These are phyloP conservation scores for Venustaconcha ellipsiformis DNA, from an alignment of 1,140 invertebrate species.

Conservation along the genomic window DNA sequence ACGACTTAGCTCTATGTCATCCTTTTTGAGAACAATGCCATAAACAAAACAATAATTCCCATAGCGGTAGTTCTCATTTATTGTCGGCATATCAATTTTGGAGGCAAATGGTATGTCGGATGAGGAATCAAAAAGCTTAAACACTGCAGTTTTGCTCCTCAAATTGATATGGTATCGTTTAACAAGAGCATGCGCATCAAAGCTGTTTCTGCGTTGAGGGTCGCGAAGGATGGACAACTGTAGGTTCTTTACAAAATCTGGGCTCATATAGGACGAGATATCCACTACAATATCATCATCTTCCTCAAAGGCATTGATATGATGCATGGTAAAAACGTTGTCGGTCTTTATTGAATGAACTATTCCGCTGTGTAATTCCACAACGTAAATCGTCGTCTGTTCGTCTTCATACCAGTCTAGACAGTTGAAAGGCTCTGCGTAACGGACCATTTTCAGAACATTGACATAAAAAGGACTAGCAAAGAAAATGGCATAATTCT, in stretches of 20 bases:
- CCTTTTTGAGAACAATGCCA: constrained; percentile 55
- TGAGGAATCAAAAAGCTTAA: constrained; percentile 22
- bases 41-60: constrained; percentile 58
- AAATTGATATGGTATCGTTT: constrained; percentile 51
- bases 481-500: constrained; percentile 54
- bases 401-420: constrained; percentile 48
- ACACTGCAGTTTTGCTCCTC: constrained; percentile 9
- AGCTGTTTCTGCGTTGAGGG: constrained; percentile 33
- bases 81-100: constrained; percentile 58
- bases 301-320: constrained; percentile 61
- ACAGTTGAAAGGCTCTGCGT: constrained; percentile 44
- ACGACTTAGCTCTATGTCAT: constrained; percentile 42
- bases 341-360: constrained; percentile 40
- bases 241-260: constrained; percentile 43
- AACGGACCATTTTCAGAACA: constrained; percentile 39
- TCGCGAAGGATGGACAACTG: constrained; percentile 41
- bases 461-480: constrained; percentile 56
- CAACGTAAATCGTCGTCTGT: constrained; percentile 42
- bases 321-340: constrained; percentile 57
- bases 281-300: constrained; percentile 49
- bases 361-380: constrained; percentile 44
- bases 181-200: constrained; percentile 35
- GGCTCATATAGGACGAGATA: constrained; percentile 48
- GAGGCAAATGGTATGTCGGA: constrained; percentile 22
- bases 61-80: constrained; percentile 57